These are phyloP conservation scores for Lepus americanus DNA, from an alignment of 2,113 vertebrate genomes.

Conservation along the genomic window DNA sequence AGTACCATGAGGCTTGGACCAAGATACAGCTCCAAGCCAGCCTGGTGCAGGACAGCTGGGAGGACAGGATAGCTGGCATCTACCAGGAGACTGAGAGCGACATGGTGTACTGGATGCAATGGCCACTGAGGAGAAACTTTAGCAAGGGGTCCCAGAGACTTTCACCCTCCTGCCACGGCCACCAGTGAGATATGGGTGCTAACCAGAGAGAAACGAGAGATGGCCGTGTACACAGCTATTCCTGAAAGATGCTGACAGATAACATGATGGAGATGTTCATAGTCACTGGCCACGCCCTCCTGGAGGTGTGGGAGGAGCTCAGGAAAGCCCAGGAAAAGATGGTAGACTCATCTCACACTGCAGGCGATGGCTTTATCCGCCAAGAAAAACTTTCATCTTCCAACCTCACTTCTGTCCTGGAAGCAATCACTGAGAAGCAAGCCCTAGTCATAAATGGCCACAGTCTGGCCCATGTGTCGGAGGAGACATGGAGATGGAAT, in stretches of 20 bases:
- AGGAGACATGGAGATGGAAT: slow-evolving; percentile 97
- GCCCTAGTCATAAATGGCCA: slow-evolving; percentile 95
- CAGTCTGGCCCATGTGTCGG: slow-evolving; percentile 96
- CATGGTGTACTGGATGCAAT: slow-evolving; percentile 96
- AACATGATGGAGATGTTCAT: slow-evolving; percentile 95
- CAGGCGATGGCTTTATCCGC: slow-evolving; percentile 89
- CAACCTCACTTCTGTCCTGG: slow-evolving; percentile 89
- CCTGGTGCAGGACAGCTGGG: slow-evolving; percentile 88
- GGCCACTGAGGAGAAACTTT: slow-evolving; percentile 96
- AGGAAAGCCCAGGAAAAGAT: slow-evolving; percentile 95
- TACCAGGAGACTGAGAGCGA: slow-evolving; percentile 96
- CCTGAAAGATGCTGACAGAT: slow-evolving; percentile 97
- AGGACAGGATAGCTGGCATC: slow-evolving; percentile 92
- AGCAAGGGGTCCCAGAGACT: slow-evolving; percentile 96
- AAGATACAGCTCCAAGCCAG: slow-evolving; percentile 88
- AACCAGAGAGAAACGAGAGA: slow-evolving; percentile 97
- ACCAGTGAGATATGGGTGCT: slow-evolving; percentile 99
- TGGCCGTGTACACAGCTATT: slow-evolving; percentile 96
- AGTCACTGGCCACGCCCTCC: slow-evolving; percentile 93
- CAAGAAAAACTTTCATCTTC: slow-evolving; percentile 84
- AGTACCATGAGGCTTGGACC: slow-evolving; percentile 92
- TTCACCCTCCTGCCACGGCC: slow-evolving; percentile 93
- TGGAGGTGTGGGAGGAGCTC: slow-evolving; percentile 93
- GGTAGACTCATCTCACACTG: slow-evolving; percentile 86
- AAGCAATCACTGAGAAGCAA: slow-evolving; percentile 93